Evolutionary conservation across 2,113 vertebrate species (phyloP).

Genomic region (Phrynosoma platyrhinos): DNA sequence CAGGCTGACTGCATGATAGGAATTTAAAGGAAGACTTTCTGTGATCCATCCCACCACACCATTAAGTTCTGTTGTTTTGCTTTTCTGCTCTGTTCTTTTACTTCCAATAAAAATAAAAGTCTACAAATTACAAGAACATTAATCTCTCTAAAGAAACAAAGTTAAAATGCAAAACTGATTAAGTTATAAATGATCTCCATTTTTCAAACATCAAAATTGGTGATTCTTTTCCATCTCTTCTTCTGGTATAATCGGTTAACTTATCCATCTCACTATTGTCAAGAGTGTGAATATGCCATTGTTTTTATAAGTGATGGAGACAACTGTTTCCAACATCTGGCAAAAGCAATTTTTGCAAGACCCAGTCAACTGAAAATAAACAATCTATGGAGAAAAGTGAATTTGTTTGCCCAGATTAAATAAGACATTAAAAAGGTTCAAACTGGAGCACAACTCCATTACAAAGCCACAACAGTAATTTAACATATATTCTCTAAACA

Average conservation of each 20-base stretch:
- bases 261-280: neutral
- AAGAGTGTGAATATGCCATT: neutral
- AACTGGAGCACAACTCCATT: neutral
- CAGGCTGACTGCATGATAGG: neutral
- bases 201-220: slow-evolving; percentile 3
- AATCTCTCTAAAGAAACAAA: neutral
- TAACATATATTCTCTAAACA: neutral
- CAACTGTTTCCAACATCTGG: neutral
- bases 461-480: neutral
- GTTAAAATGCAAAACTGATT: neutral
- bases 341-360: neutral
- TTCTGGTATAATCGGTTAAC: slow-evolving; percentile 9
- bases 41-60: neutral
- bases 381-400: neutral
- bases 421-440: neutral
- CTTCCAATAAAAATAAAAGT: neutral
- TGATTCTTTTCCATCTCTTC: neutral
- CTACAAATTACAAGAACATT: neutral
- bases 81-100: neutral
- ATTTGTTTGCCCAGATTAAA: neutral
- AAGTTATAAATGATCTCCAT: neutral
- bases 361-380: neutral
- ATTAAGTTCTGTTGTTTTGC: neutral
- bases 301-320: neutral
- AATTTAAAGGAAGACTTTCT: neutral